A percentile compares a stretch with the other conserved stretches of the same genome.
phyloP scores from a whole-genome alignment of 2,797 vertebrate species.

The Hylomyscus alleni region DNA sequence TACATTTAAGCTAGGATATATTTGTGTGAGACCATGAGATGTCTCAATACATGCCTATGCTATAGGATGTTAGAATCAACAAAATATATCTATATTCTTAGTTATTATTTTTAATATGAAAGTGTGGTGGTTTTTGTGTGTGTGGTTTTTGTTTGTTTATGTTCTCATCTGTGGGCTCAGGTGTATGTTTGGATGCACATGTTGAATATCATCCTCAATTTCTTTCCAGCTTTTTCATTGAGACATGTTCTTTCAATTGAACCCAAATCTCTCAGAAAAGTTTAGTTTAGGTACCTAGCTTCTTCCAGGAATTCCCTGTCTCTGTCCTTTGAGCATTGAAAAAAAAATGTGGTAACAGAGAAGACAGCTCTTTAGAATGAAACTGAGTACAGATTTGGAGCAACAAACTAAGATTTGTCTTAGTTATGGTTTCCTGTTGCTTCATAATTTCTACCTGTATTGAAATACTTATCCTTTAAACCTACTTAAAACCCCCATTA shows the following conservation, averaged over 20 bases:
- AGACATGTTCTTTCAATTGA: background rate
- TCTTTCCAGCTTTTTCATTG: background rate
- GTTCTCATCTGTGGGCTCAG: background rate
- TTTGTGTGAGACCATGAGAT: background rate
- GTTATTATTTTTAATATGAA: background rate
- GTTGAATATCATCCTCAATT: background rate
- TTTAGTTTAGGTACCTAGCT: background rate
- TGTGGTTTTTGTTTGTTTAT: background rate
- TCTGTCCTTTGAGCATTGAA: background rate
- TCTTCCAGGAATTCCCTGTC: background rate
- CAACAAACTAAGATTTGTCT: background rate
- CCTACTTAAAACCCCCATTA: background rate
- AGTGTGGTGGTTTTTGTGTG: background rate
- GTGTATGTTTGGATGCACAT: background rate
- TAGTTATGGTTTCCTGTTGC: background rate
- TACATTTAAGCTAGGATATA: background rate
- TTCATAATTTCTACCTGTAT: background rate
- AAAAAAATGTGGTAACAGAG: background rate
- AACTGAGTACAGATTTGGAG: background rate
- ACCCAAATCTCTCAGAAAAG: background rate
- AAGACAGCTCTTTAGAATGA: background rate
- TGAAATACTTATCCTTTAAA: background rate
- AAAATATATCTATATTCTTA: background rate
- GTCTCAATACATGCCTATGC: background rate
- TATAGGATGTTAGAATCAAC: background rate